Percentiles rank a stretch among this genome's conserved stretches.
Evolutionary conservation across 1,140 invertebrate species (phyloP).

Genomic region (Aporrectodea caliginosa): DNA sequence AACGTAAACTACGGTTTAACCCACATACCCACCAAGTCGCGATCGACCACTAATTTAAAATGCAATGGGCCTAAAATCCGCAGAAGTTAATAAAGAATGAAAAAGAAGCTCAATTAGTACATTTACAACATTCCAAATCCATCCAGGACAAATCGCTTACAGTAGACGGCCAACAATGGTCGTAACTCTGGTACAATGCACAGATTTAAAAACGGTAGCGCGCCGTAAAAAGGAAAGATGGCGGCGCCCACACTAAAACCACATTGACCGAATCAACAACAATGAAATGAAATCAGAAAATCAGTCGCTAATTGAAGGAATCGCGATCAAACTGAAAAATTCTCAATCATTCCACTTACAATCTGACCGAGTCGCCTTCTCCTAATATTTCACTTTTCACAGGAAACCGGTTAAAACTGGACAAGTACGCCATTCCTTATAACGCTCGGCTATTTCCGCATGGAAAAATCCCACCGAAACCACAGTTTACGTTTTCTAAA

Average conservation of each 20-base stretch:
- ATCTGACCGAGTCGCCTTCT: neutral
- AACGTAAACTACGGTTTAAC: too few relatives aligned
- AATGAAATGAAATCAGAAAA: neutral
- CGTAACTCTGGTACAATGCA: too few relatives aligned
- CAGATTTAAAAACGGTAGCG: too few relatives aligned
- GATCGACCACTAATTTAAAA: too few relatives aligned
- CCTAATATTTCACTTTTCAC: slow-evolving; percentile 25
- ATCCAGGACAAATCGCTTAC: too few relatives aligned
- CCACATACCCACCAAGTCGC: too few relatives aligned
- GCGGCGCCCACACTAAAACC: slow-evolving; percentile 44
- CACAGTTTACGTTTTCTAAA: too few relatives aligned
- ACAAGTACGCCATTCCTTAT: slow-evolving; percentile 49
- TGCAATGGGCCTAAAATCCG: too few relatives aligned
- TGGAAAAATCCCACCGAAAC: slow-evolving; percentile 29
- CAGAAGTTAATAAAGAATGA: too few relatives aligned
- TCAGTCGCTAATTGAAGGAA: neutral
- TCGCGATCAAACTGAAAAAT: slow-evolving; percentile 32
- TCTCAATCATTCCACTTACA: neutral
- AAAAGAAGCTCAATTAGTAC: too few relatives aligned
- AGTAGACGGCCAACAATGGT: too few relatives aligned
- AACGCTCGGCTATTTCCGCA: slow-evolving; percentile 34
- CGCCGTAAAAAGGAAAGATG: slow-evolving; percentile 40
- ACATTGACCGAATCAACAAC: neutral
- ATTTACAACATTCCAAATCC: too few relatives aligned
- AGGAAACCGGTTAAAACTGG: slow-evolving; percentile 55